Percentiles rank a stretch among this genome's conserved stretches.
Conservation (phyloP, 2,888 invertebrate species). For the Machimus rusticus region DNA sequence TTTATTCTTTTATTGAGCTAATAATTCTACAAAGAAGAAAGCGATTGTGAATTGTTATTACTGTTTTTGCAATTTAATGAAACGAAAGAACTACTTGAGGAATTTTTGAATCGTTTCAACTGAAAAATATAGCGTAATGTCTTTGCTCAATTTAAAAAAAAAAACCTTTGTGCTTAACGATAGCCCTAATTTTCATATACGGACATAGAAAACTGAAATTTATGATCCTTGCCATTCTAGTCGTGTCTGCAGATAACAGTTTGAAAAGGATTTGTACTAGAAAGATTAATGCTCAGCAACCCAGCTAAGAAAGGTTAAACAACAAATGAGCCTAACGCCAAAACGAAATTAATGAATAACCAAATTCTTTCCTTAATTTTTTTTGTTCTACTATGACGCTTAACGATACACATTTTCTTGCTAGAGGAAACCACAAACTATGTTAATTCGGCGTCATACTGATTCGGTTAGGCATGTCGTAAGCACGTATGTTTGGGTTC, state of each 20-base stretch:
- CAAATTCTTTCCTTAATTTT: slow-evolving; percentile 2
- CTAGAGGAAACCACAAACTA: slow-evolving; percentile 43
- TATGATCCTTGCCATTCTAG: slow-evolving; percentile 32
- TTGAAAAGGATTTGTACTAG: slow-evolving; percentile 35
- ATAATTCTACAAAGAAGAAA: too few species aligned
- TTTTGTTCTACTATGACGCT: slow-evolving; percentile 1
- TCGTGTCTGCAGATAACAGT: slow-evolving; percentile 26
- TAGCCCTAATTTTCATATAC: slow-evolving; percentile 35
- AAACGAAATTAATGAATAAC: slow-evolving; percentile 33
- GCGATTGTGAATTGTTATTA: too few species aligned
- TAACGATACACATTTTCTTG: slow-evolving; percentile 35
- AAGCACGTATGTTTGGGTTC: neutral
- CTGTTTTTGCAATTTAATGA: too few species aligned
- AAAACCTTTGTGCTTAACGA: slow-evolving; percentile 31
- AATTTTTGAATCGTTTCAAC: neutral
- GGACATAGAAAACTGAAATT: slow-evolving; percentile 41
- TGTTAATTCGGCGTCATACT: slow-evolving; percentile 9
- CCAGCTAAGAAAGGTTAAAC: slow-evolving; percentile 41
- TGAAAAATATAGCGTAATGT: slow-evolving; percentile 14
- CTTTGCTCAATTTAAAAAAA: slow-evolving; percentile 16
- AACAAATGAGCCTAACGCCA: slow-evolving; percentile 18
- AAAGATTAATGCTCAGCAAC: slow-evolving; percentile 42
- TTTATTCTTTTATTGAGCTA: too few species aligned
- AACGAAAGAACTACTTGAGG: neutral
- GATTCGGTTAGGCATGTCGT: neutral